A percentile compares a stretch with the other conserved stretches of the same genome.
phyloP scores from a whole-genome alignment of 2,113 vertebrate genomes.

The Chaetops frenatus region DNA sequence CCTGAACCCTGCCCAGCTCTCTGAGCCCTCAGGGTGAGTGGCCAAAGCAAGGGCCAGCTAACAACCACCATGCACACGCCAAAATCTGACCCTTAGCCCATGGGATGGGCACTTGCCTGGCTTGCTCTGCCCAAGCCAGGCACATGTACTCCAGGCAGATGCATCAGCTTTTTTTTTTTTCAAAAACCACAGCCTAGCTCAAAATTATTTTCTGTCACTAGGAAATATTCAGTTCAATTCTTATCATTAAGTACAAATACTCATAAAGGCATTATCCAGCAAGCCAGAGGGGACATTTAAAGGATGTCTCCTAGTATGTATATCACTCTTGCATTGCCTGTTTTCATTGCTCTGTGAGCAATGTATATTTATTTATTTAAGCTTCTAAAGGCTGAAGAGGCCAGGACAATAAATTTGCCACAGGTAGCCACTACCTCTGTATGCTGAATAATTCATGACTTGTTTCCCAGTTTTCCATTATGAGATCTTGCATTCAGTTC shows the following conservation, averaged over 20 bases:
- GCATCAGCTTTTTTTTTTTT: neutral
- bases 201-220: neutral
- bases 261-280: neutral
- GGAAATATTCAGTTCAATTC: neutral
- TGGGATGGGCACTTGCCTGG: neutral
- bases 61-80: neutral
- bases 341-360: neutral
- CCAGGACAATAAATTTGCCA: neutral
- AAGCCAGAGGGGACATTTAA: neutral
- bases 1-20: neutral
- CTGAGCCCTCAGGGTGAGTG: neutral
- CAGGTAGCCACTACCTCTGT: neutral
- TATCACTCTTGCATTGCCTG: neutral
- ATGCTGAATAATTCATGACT: neutral
- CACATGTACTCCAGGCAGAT: neutral
- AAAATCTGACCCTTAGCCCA: fast-evolving
- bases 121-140: fast-evolving
- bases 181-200: neutral
- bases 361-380: neutral
- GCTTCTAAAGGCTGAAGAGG: neutral
- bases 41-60: neutral
- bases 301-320: neutral
- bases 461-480: neutral
- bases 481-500: fast-evolving
- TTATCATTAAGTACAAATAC: neutral